These are phyloP conservation scores for Tipula helvola DNA, from an alignment of 2,888 invertebrate genomes.

Conservation along the genomic window DNA sequence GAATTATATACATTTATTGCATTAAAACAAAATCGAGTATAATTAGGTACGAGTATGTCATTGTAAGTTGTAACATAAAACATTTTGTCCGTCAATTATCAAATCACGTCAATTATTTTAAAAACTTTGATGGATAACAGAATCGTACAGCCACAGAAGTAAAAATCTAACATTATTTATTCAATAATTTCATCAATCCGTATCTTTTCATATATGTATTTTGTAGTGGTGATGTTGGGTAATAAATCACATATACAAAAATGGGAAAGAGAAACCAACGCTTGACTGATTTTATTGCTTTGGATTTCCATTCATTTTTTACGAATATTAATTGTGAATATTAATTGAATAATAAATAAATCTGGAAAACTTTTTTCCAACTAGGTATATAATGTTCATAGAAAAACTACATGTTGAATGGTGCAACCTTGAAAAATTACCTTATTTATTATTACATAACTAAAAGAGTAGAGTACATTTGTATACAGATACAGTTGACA, in stretches of 20 bases:
- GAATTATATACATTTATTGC: too few relatives aligned
- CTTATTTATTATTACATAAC: not conserved
- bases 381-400: not conserved
- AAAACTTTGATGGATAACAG: not conserved
- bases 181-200: not conserved
- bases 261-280: not conserved
- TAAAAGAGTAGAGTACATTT: not conserved
- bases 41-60: too few relatives aligned
- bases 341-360: not conserved
- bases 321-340: not conserved
- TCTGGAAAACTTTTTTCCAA: not conserved
- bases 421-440: not conserved
- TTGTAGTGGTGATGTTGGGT: not conserved
- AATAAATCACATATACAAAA: not conserved
- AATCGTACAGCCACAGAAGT: not conserved
- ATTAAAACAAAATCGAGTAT: too few relatives aligned
- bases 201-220: not conserved
- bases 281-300: not conserved
- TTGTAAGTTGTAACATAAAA: not conserved
- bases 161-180: not conserved
- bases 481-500: not conserved
- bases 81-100: not conserved
- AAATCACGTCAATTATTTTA: not conserved
- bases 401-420: not conserved
- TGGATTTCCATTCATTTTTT: not conserved